Evolutionary conservation across 2,113 vertebrate species (phyloP).

Genomic region (Todiramphus chloris): DNA sequence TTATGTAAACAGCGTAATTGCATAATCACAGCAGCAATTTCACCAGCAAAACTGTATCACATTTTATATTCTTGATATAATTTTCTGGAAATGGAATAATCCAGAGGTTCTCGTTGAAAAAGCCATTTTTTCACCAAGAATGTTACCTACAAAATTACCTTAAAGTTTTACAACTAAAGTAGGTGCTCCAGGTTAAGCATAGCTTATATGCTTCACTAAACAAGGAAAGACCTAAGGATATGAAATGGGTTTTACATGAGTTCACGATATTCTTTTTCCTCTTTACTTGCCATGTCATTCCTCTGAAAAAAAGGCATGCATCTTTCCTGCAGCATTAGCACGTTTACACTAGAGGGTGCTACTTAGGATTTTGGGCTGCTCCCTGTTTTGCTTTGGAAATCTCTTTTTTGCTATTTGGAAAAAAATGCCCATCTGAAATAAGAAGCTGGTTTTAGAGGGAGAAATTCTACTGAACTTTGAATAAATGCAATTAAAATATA

Average conservation of each 20-base stretch:
- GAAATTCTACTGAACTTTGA: not conserved
- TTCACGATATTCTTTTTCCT: not conserved
- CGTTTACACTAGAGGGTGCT: slow-evolving; percentile 37
- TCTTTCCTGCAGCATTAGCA: not conserved
- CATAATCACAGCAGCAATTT: not conserved
- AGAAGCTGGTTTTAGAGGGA: not conserved
- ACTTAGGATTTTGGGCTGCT: not conserved
- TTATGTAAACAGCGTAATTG: not conserved
- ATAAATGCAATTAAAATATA: not conserved
- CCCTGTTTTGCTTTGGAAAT: not conserved
- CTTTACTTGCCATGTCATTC: not conserved
- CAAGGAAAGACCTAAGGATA: not conserved
- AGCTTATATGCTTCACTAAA: not conserved
- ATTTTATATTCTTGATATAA: not conserved
- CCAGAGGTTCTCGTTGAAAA: not conserved
- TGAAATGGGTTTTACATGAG: not conserved
- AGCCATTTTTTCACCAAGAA: not conserved
- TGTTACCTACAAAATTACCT: not conserved
- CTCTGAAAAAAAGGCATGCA: not conserved
- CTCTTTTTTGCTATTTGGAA: not conserved
- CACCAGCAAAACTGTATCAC: not conserved
- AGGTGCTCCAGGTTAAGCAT: not conserved
- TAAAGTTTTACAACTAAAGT: not conserved
- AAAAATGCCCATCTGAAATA: not conserved
- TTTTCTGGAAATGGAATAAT: not conserved